phyloP scores from a whole-genome alignment of 2,888 invertebrate genomes.

The Protophormia terraenovae region DNA sequence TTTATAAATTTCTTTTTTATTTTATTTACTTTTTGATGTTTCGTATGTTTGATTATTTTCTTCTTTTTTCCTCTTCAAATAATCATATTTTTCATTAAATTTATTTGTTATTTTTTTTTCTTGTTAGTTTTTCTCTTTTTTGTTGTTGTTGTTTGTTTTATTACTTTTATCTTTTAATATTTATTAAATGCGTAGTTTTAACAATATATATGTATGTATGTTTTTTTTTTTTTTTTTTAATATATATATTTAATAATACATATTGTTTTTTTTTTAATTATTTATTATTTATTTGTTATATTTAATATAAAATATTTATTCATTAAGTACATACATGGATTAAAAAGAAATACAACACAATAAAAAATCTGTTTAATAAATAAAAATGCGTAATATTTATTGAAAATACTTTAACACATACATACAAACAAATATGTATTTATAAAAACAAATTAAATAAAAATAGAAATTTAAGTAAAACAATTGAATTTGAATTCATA shows the following conservation, averaged over 20 bases:
- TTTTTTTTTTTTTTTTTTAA: conserved; percentile 27
- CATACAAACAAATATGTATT: too few species aligned
- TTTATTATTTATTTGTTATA: conserved; percentile 24
- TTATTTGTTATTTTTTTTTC: conserved; percentile 16
- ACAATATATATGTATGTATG: conserved; percentile 36
- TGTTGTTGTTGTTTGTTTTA: conserved; percentile 14
- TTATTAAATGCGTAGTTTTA: conserved; percentile 62
- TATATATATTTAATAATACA: conserved; percentile 53
- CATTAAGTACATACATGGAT: conserved; percentile 31
- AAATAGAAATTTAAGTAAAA: conserved; percentile 12
- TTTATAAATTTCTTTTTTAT: conserved; percentile 44
- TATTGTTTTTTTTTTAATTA: conserved; percentile 39
- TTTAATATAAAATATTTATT: conserved; percentile 60
- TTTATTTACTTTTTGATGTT: conserved; percentile 56
- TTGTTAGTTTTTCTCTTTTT: conserved; percentile 11
- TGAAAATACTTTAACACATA: conserved; percentile 19
- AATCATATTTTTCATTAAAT: conserved; percentile 42
- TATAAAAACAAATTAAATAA: conserved; percentile 28
- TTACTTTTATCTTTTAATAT: conserved; percentile 36
- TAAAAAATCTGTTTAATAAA: conserved; percentile 8
- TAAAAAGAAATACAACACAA: conserved; percentile 3
- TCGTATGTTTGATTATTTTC: conserved; percentile 49
- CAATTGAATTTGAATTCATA: neutral
- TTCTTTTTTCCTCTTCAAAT: conserved; percentile 28
- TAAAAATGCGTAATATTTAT: conserved; percentile 15